Percentiles rank a stretch among this genome's conserved stretches.
Evolutionary conservation across 2,113 vertebrate species (phyloP).

Genomic region (Donacobius atricapilla): DNA sequence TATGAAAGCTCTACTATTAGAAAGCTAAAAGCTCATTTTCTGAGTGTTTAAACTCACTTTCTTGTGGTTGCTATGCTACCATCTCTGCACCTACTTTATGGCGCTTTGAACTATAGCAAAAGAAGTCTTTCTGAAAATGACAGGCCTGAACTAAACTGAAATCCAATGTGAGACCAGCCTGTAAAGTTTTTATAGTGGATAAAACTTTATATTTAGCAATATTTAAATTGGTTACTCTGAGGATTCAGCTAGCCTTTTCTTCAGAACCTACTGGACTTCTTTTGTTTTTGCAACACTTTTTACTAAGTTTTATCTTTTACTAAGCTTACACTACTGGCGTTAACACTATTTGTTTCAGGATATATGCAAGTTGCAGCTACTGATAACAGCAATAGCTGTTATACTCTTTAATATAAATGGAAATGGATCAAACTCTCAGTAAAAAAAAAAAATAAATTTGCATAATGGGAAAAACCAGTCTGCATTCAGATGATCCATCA

Average conservation of each 20-base stretch:
- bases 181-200: not conserved
- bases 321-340: not conserved
- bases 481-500: not conserved
- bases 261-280: not conserved
- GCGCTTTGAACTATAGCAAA: not conserved
- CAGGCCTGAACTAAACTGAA: not conserved
- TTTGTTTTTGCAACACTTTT: not conserved
- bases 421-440: not conserved
- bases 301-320: not conserved
- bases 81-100: not conserved
- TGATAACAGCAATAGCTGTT: not conserved
- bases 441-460: not conserved
- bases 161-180: not conserved
- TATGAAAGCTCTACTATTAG: conserved; percentile 44
- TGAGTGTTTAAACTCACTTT: conserved; percentile 39
- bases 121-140: not conserved
- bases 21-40: conserved; percentile 48
- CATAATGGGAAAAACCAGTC: not conserved
- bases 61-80: conserved; percentile 43
- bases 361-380: not conserved
- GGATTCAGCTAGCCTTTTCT: not conserved
- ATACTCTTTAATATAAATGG: not conserved
- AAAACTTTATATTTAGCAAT: not conserved
- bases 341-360: not conserved
- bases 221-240: not conserved